Conservation (phyloP, 2,797 vertebrate genomes). For the Anguilla megastoma region DNA sequence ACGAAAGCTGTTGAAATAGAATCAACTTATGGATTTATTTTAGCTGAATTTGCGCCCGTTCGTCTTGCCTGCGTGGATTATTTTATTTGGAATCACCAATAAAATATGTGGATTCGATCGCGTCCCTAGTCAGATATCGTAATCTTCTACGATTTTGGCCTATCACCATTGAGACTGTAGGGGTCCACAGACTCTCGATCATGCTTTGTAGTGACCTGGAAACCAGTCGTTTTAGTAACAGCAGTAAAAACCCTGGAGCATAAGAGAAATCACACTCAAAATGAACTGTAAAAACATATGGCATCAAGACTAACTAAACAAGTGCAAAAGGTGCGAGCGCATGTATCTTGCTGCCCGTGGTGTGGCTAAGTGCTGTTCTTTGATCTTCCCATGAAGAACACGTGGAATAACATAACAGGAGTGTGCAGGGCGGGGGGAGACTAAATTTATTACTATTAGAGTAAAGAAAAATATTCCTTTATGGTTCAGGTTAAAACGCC, state of each 20-base stretch:
- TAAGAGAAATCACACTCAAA: not conserved
- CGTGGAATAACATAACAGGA: conserved; percentile 57
- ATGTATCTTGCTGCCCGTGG: conserved; percentile 51
- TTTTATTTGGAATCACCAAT: not conserved
- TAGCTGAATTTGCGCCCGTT: not conserved
- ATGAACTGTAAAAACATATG: not conserved
- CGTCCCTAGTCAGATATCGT: not conserved
- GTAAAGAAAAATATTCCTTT: conserved; percentile 69
- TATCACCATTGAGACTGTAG: not conserved
- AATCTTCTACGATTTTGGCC: not conserved
- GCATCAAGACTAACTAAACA: conserved; percentile 18
- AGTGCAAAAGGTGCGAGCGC: conserved; percentile 48
- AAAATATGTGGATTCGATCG: not conserved
- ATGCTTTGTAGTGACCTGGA: not conserved
- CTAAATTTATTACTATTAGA: conserved; percentile 67
- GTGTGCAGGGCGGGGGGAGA: conserved; percentile 59
- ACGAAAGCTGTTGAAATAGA: conserved; percentile 1
- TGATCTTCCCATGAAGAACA: conserved; percentile 60
- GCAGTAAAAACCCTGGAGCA: not conserved
- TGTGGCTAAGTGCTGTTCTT: conserved; percentile 63
- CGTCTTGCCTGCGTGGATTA: not conserved
- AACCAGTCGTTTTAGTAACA: not conserved
- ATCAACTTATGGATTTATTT: not conserved
- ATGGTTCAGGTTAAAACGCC: conserved; percentile 71
- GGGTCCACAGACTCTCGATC: not conserved